phyloP scores from a whole-genome alignment of 2,113 vertebrate genomes.

The Equus quagga region DNA sequence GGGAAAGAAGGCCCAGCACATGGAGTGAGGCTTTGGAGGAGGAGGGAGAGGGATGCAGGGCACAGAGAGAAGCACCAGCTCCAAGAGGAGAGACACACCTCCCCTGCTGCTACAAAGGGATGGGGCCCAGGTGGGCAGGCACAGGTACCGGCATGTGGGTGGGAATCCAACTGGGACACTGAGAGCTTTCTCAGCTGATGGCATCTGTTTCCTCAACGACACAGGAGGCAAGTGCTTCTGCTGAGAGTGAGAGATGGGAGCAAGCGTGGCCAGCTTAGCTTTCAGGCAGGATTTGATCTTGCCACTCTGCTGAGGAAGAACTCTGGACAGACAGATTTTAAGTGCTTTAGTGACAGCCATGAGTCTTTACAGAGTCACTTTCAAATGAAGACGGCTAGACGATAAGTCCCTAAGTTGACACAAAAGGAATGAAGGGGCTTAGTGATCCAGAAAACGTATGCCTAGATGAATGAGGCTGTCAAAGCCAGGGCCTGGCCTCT shows the following conservation, averaged over 20 bases:
- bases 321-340: not conserved
- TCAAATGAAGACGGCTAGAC: not conserved
- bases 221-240: not conserved
- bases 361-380: not conserved
- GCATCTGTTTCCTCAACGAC: not conserved
- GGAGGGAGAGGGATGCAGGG: not conserved
- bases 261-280: not conserved
- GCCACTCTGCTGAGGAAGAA: not conserved
- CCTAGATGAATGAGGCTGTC: not conserved
- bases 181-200: not conserved
- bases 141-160: not conserved
- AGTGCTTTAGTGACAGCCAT: not conserved
- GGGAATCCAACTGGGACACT: not conserved
- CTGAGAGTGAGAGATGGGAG: not conserved
- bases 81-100: rapidly evolving
- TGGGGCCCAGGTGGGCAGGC: too few relatives aligned
- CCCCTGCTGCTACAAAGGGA: too few relatives aligned
- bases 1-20: not conserved
- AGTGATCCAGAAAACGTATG: not conserved
- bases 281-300: not conserved
- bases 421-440: not conserved
- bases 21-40: not conserved
- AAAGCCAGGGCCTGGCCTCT: not conserved
- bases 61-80: not conserved
- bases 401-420: not conserved